A percentile compares a stretch with the other conserved stretches of the same genome.
Conservation (phyloP, 1,140 invertebrate species). For the Heliconius himera region DNA sequence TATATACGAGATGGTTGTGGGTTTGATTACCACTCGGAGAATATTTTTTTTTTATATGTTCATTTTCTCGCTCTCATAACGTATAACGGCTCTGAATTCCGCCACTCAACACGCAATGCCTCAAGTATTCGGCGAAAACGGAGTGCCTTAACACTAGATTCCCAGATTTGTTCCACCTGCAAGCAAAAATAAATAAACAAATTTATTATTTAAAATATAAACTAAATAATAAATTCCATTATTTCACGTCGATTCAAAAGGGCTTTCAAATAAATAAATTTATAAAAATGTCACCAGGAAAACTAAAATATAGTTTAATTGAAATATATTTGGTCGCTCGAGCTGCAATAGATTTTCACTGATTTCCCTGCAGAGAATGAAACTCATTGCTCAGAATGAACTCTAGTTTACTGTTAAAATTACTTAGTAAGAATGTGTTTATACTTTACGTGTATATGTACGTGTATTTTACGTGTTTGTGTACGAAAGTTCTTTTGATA, state of each 20-base stretch:
- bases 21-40: too few relatives aligned
- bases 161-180: too few relatives aligned
- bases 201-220: too few relatives aligned
- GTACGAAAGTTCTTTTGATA: background rate
- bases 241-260: background rate
- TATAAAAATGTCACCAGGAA: constrained; percentile 13
- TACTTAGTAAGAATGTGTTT: background rate
- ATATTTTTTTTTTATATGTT: too few relatives aligned
- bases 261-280: background rate
- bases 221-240: background rate
- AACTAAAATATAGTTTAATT: constrained; percentile 26
- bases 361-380: constrained; percentile 22
- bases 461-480: too few relatives aligned
- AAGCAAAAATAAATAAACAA: too few relatives aligned
- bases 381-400: constrained; percentile 25
- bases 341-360: constrained; percentile 16
- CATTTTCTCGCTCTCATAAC: too few relatives aligned
- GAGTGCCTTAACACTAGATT: too few relatives aligned
- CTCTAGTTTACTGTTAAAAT: constrained; percentile 23
- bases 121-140: too few relatives aligned
- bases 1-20: too few relatives aligned
- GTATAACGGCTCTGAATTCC: too few relatives aligned
- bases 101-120: too few relatives aligned
- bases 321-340: constrained; percentile 24
- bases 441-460: background rate